Base-by-base conservation (phyloP, 2,797 vertebrate species). In the Molossus molossus region DNA sequence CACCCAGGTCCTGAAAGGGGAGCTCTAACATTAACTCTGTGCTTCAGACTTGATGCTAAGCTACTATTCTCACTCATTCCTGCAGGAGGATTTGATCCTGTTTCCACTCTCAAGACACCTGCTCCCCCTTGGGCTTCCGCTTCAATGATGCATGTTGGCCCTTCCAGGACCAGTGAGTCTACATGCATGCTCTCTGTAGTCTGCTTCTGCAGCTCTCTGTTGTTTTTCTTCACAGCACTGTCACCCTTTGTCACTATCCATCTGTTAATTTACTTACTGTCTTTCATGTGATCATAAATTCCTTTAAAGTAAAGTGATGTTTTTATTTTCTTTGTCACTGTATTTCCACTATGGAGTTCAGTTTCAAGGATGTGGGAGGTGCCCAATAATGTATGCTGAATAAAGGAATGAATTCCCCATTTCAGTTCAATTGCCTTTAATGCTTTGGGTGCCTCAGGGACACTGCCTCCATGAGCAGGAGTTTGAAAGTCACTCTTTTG, bases 281-380 rank as follows among this genome's bases (percentile, higher is more conserved):
- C 45, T 93, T 80, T 91, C 20, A 45, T 21, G 20, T 88, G 33
- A 69, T 33, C 33, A 27, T 73, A 73, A 29, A 21, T 96, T 80
- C 25, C n/a, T 84, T 90, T 77, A 87, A 92, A 88, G 15, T n/a
- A 77, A 88, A 48, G 9, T 92, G 37, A 15, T 45, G 4, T 70
- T 90, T 93, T 18, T 23, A 5, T 76, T 79, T 94, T 73, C 84
- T 86, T 94, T 82, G 45, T 89, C 37, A 87, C 14, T 72, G 4
- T 72, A 58, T 80, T 77, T 45, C 5, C 21, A 62, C 20, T 48
- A 15, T 25, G 25, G 13, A 37, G 11, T 45, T 91, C 48, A 85
- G 67, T 64, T n/a, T n/a, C 62, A 88, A 69, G 37, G 18, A 18
- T 25, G 29, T n/a, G 7, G 82, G 14, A 55, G 18, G 3, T 33